These are phyloP conservation scores for Drosophila pseudotalamancana DNA, from an alignment of 2,888 invertebrate genomes.

Conservation along the genomic window DNA sequence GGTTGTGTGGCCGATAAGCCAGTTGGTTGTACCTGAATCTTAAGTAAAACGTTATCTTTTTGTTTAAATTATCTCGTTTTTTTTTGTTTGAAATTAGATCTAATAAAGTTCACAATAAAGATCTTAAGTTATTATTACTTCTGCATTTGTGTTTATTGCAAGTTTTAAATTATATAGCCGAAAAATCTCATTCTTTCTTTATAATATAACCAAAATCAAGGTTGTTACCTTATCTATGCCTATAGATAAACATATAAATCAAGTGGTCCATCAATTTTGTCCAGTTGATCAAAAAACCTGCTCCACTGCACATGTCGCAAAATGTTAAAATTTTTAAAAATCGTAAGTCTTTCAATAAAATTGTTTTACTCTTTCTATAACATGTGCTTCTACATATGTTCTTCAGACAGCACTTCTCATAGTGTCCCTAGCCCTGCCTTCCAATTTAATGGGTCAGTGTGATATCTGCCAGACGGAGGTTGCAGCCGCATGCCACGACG, in stretches of 20 bases:
- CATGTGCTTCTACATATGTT: background rate
- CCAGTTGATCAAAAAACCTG: background rate
- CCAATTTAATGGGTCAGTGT: conserved; percentile 20
- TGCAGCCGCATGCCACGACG: conserved; percentile 36
- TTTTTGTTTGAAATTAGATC: background rate
- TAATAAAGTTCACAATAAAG: background rate
- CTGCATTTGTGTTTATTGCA: background rate
- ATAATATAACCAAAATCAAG: conserved; percentile 9
- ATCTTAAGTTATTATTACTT: background rate
- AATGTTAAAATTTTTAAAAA: conserved; percentile 12
- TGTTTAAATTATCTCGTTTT: background rate
- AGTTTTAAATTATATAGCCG: conserved; percentile 1
- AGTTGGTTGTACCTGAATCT: conserved; percentile 26
- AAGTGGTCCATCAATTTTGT: background rate
- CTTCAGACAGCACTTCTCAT: conserved; percentile 5
- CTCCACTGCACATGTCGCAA: background rate
- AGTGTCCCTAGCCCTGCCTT: conserved; percentile 6
- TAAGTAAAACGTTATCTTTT: background rate
- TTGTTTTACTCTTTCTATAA: background rate
- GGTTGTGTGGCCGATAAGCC: conserved; percentile 24
- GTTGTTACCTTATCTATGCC: conserved; percentile 8
- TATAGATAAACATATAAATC: conserved; percentile 3
- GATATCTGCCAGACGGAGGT: conserved; percentile 30
- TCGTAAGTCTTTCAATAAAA: no score
- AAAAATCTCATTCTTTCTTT: conserved; percentile 9